A percentile compares a stretch with the other conserved stretches of the same genome.
phyloP scores from a whole-genome alignment of 2,113 vertebrate genomes.

The Mystacornis crossleyi region DNA sequence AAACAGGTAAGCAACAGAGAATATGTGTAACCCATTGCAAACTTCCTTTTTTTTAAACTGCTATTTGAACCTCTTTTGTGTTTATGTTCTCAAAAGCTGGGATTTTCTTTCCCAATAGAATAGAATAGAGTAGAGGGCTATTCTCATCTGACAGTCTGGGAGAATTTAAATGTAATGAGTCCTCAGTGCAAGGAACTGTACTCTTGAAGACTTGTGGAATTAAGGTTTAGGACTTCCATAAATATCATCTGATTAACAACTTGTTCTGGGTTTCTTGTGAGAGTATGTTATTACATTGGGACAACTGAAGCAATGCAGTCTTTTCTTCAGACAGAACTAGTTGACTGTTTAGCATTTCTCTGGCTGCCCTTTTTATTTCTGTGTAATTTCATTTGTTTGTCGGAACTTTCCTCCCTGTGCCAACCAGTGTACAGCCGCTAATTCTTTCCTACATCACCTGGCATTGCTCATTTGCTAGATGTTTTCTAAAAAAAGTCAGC shows the following conservation, averaged over 20 bases:
- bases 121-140: too few relatives aligned
- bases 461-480: neutral
- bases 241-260: neutral
- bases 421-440: neutral
- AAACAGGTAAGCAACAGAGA: slow-evolving; percentile 73
- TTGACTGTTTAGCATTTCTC: neutral
- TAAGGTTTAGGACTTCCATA: neutral
- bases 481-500: neutral
- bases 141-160: neutral
- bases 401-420: neutral
- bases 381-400: neutral
- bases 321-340: neutral
- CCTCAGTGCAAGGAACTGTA: neutral
- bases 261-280: neutral
- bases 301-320: neutral
- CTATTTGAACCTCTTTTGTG: neutral
- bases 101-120: neutral
- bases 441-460: neutral
- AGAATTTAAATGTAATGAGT: neutral
- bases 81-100: neutral
- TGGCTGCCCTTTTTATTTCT: neutral
- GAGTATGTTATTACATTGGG: neutral
- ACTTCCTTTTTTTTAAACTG: neutral
- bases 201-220: neutral
- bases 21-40: neutral